A percentile compares a stretch with the other conserved stretches of the same genome.
Conservation (phyloP, 2,888 invertebrate species). For the Orgyia antiqua region DNA sequence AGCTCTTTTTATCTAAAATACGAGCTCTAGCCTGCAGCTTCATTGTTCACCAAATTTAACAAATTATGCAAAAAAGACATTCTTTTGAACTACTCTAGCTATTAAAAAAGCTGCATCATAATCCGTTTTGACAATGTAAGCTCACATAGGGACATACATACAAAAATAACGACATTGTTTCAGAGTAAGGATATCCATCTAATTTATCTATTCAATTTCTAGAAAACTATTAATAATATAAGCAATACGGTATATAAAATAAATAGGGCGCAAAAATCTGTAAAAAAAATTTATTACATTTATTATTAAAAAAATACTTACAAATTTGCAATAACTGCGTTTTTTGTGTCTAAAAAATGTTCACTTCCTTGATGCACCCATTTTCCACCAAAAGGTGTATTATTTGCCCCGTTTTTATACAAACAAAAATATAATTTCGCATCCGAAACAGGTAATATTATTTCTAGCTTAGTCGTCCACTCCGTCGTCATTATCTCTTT, state of each 20-base stretch:
- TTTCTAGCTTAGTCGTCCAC: slow-evolving; percentile 44
- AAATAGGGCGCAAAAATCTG: not conserved
- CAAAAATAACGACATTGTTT: too few species aligned
- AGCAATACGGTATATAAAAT: not conserved
- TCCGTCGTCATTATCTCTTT: slow-evolving; percentile 48
- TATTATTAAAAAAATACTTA: slow-evolving; percentile 22
- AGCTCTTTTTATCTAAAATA: too few species aligned
- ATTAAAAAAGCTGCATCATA: too few species aligned
- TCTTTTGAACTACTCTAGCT: too few species aligned
- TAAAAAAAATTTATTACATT: not conserved
- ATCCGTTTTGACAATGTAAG: too few species aligned
- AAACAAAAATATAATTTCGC: slow-evolving; percentile 59
- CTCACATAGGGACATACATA: too few species aligned
- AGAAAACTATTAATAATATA: too few species aligned
- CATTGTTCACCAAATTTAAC: too few species aligned
- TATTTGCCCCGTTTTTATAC: slow-evolving; percentile 38
- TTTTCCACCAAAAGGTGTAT: slow-evolving; percentile 43
- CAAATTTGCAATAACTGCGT: slow-evolving; percentile 14
- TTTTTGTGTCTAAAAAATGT: slow-evolving; percentile 52
- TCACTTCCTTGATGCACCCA: slow-evolving; percentile 76
- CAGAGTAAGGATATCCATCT: too few species aligned
- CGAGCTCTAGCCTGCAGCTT: too few species aligned
- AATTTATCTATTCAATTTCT: too few species aligned
- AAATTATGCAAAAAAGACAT: too few species aligned
- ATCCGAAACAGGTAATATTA: slow-evolving; percentile 39